These are phyloP conservation scores for Rhinoderma darwinii DNA, from an alignment of 2,113 vertebrate species.

Conservation along the genomic window DNA sequence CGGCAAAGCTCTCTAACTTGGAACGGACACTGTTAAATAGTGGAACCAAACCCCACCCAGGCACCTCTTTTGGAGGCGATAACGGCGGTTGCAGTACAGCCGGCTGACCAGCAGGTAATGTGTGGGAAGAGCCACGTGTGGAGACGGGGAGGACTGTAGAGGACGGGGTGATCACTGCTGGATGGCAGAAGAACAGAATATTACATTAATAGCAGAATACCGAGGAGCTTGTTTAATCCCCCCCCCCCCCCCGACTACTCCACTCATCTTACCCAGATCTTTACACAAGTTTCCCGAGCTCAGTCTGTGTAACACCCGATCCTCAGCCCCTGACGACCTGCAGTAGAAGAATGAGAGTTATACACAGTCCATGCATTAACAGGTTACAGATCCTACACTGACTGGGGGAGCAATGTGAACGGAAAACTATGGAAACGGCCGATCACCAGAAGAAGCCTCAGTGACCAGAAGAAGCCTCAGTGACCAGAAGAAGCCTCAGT, in stretches of 20 bases:
- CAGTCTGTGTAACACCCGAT: not conserved
- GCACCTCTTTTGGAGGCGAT: not conserved
- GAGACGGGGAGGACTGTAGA: not conserved
- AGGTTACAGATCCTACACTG: too few relatives aligned
- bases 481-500: too few relatives aligned
- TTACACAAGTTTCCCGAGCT: not conserved
- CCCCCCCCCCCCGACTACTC: not conserved
- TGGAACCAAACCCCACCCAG: slow-evolving; percentile 81
- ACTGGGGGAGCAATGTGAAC: too few relatives aligned
- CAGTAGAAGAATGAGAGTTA: not conserved
- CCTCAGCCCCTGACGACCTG: not conserved
- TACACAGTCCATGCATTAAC: not conserved
- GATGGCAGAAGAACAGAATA: not conserved
- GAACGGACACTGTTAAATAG: slow-evolving; percentile 83
- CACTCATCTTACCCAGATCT: not conserved
- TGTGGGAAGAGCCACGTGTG: not conserved
- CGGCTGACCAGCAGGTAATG: not conserved
- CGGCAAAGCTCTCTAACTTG: slow-evolving; percentile 87
- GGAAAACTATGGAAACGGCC: too few relatives aligned
- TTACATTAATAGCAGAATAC: not conserved
- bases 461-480: too few relatives aligned
- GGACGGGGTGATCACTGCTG: not conserved
- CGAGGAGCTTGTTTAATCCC: too few relatives aligned
- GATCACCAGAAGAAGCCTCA: too few relatives aligned
- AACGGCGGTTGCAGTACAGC: too few relatives aligned